A percentile compares a stretch with the other conserved stretches of the same genome.
Evolutionary conservation across 2,797 vertebrate species (phyloP).

Genomic region (Pangasius djambal): DNA sequence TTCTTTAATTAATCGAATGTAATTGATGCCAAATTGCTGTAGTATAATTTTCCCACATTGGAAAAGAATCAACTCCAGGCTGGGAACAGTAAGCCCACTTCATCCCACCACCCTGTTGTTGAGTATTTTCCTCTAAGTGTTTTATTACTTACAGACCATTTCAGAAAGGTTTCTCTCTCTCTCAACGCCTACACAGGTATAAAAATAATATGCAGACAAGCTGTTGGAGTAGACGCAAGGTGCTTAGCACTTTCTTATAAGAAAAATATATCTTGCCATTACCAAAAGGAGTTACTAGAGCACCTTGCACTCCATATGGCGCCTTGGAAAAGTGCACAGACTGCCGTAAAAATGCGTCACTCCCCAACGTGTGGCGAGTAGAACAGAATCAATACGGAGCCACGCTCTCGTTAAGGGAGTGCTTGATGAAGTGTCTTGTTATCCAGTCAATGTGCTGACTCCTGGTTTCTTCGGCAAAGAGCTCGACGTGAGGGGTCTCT

Average conservation of each 20-base stretch:
- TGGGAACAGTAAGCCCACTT: too few species aligned
- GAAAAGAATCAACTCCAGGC: background rate
- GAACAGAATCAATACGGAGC: conserved; percentile 49
- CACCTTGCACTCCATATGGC: conserved; percentile 36
- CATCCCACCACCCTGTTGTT: background rate
- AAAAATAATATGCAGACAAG: conserved; percentile 36
- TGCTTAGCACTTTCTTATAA: conserved; percentile 20
- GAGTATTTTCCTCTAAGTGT: conserved; percentile 10
- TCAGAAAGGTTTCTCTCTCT: background rate
- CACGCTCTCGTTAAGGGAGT: conserved; percentile 42
- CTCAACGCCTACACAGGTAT: conserved; percentile 12
- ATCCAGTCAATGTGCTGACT: conserved; percentile 57
- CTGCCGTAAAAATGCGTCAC: background rate
- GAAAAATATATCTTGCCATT: background rate
- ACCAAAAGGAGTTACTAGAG: conserved; percentile 22
- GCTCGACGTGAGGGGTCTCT: conserved; percentile 48
- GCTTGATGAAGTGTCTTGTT: conserved; percentile 60
- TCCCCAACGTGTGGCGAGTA: background rate
- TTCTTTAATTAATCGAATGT: background rate
- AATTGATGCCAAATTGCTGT: background rate
- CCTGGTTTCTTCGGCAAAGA: conserved; percentile 39
- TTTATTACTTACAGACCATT: background rate
- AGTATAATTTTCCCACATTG: background rate
- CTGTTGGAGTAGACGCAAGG: conserved; percentile 20
- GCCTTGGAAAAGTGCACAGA: conserved; percentile 26